Conservation (phyloP, 2,113 vertebrate genomes). For the Ceratotherium simum region DNA sequence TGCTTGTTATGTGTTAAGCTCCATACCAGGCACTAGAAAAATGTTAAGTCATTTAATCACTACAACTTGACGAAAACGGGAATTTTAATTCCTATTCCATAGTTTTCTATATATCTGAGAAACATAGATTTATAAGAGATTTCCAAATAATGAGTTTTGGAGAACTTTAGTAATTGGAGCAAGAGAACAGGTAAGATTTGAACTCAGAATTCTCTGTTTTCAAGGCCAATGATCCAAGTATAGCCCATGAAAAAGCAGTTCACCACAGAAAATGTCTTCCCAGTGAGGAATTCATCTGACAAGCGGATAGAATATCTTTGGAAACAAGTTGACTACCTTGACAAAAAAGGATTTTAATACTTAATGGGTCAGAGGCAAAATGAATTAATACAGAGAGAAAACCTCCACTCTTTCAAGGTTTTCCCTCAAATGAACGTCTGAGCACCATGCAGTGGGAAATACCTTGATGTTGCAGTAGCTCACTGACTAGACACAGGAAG, state of each 20-base stretch:
- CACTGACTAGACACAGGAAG: not conserved
- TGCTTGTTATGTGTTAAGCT: not conserved
- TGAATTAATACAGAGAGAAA: not conserved
- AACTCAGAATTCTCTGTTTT: slow-evolving; percentile 5
- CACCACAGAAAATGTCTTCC: not conserved
- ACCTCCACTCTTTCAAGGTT: not conserved
- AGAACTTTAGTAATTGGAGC: not conserved
- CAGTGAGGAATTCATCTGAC: not conserved
- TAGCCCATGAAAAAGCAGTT: not conserved
- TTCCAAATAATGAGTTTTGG: not conserved
- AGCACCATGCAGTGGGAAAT: not conserved
- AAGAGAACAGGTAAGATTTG: not conserved
- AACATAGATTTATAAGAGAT: not conserved
- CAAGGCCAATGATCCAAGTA: not conserved
- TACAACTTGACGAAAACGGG: not conserved
- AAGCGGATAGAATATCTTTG: not conserved
- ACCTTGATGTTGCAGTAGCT: not conserved
- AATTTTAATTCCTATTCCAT: not conserved
- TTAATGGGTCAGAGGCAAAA: not conserved
- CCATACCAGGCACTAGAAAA: not conserved
- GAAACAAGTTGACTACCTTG: not conserved
- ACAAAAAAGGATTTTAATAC: not conserved
- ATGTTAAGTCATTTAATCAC: not conserved
- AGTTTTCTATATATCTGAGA: not conserved
- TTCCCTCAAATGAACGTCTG: not conserved